Percentiles rank a stretch among this genome's conserved stretches.
Evolutionary conservation across 1,140 invertebrate genomes (phyloP).

Genomic region (Myzus persicae): DNA sequence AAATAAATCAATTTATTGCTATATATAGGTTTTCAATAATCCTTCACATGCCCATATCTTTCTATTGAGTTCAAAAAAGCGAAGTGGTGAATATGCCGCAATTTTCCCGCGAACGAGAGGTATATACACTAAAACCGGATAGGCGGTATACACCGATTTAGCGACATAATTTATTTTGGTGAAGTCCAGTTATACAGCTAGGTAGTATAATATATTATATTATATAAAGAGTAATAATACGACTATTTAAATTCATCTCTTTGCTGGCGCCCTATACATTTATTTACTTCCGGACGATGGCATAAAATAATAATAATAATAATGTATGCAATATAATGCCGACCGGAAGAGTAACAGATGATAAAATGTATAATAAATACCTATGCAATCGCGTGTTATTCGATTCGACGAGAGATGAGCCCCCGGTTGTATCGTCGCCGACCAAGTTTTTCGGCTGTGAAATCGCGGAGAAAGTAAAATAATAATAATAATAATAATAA

Average conservation of each 20-base stretch:
- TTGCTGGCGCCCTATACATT: background rate
- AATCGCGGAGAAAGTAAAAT: conserved; percentile 1
- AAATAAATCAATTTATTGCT: no score
- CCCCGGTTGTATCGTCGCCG: background rate
- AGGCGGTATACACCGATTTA: no score
- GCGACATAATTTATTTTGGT: no score
- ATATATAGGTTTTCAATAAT: no score
- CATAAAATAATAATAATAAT: background rate
- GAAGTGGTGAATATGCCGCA: no score
- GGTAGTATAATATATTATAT: background rate
- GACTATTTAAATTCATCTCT: background rate
- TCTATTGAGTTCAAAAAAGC: no score
- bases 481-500: background rate
- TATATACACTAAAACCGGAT: no score
- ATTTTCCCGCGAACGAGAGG: no score
- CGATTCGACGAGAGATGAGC: background rate
- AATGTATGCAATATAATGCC: background rate
- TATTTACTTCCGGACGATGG: background rate
- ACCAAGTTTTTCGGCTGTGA: background rate
- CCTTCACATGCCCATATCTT: no score
- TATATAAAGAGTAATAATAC: background rate
- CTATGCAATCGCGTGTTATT: background rate
- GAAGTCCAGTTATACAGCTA: no score
- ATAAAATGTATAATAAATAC: background rate
- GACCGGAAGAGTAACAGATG: no score